Evolutionary conservation across 2,113 vertebrate genomes (phyloP).

Genomic region (Camelus dromedarius): DNA sequence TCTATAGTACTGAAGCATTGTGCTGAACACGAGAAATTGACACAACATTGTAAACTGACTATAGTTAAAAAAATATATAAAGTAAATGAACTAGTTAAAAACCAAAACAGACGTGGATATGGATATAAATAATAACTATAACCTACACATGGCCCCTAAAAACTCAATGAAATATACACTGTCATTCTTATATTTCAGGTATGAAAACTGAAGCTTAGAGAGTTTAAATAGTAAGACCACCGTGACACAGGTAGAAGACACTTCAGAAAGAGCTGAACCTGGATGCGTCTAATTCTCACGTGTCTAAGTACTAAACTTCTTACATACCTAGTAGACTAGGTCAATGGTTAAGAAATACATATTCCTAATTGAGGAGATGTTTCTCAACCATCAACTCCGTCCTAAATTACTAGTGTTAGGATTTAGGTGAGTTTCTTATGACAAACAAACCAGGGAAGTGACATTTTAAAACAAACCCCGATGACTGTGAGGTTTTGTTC

Average conservation of each 20-base stretch:
- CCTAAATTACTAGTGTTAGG: neutral
- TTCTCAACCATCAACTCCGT: neutral
- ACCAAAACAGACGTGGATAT: neutral
- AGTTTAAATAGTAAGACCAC: conserved; percentile 50
- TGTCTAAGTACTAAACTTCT: neutral
- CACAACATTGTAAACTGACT: too few species aligned
- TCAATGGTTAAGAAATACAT: neutral
- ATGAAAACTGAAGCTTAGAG: conserved; percentile 3
- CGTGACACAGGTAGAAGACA: neutral
- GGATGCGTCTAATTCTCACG: neutral
- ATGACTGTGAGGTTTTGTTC: neutral
- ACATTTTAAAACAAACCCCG: neutral
- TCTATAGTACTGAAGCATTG: too few species aligned
- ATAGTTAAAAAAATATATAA: neutral
- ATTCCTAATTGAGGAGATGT: neutral
- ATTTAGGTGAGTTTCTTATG: neutral
- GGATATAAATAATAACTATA: neutral
- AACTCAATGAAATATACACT: neutral
- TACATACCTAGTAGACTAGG: neutral
- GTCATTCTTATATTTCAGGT: neutral
- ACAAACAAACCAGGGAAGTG: neutral
- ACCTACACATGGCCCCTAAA: neutral
- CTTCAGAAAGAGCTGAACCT: neutral
- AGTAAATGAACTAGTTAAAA: neutral
- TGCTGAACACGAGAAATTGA: too few species aligned